These are phyloP conservation scores for Brotula barbata DNA, from an alignment of 2,797 vertebrate genomes.

Conservation along the genomic window DNA sequence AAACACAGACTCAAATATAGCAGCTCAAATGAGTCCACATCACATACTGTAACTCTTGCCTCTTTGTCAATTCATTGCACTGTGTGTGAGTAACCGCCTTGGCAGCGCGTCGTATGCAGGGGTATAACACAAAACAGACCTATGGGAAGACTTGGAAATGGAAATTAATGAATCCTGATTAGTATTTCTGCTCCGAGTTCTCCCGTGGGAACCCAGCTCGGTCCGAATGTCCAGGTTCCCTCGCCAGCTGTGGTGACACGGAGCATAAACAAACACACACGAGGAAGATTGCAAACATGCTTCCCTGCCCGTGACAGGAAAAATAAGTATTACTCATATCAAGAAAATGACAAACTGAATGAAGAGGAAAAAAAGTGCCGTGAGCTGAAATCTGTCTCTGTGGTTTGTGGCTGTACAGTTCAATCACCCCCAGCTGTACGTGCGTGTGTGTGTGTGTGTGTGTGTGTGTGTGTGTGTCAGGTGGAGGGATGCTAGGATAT, in stretches of 20 bases:
- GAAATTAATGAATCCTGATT: conserved; percentile 68
- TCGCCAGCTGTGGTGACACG: conserved; percentile 48
- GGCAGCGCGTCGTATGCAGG: conserved; percentile 38
- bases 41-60: conserved; percentile 33
- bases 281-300: conserved; percentile 58
- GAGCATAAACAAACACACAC: conserved; percentile 56
- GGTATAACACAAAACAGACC: conserved; percentile 61
- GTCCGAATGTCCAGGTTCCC: conserved; percentile 33
- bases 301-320: conserved; percentile 41
- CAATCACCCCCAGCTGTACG: conserved; percentile 17
- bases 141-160: conserved; percentile 39
- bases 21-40: conserved; percentile 48
- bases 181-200: conserved; percentile 44
- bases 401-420: conserved; percentile 37
- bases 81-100: conserved; percentile 27
- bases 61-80: conserved; percentile 32
- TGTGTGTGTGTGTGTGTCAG: conserved; percentile 38
- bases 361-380: conserved; percentile 13
- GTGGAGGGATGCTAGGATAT: conserved; percentile 52
- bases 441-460: conserved; percentile 8
- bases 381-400: conserved; percentile 47
- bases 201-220: conserved; percentile 40
- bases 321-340: conserved; percentile 44
- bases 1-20: conserved; percentile 51
- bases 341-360: conserved; percentile 39